phyloP scores from a whole-genome alignment of 2,888 invertebrate genomes.

The Sinelater perroti region DNA sequence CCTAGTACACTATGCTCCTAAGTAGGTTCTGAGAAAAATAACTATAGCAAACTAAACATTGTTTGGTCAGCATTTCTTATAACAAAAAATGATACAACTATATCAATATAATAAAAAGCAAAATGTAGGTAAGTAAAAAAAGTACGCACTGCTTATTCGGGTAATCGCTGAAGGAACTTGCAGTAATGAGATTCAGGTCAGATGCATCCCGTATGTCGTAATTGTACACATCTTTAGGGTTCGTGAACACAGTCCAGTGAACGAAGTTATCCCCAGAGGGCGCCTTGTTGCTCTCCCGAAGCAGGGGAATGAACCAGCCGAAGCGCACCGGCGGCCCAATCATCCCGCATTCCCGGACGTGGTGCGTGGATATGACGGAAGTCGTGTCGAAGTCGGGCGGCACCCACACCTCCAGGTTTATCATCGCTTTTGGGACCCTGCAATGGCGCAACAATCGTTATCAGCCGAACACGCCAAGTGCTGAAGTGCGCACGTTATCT shows the following conservation, averaged over 20 bases:
- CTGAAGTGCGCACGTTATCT: conserved; percentile 50
- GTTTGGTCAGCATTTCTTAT: no score
- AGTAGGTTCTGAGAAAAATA: no score
- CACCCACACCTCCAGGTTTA: conserved; percentile 79
- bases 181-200: conserved; percentile 52
- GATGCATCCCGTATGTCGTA: conserved; percentile 61
- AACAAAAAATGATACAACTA: no score
- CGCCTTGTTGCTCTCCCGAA: conserved; percentile 47
- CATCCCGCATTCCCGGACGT: conserved; percentile 64
- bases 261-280: conserved; percentile 49
- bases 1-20: no score
- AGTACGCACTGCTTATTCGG: conserved; percentile 47
- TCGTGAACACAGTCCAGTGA: conserved; percentile 66
- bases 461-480: background rate
- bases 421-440: conserved; percentile 63
- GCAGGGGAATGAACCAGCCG: conserved; percentile 71
- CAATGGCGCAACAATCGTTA: conserved; percentile 23
- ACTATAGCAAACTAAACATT: no score
- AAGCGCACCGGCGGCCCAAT: conserved; percentile 67
- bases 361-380: conserved; percentile 56
- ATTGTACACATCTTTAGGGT: conserved; percentile 59
- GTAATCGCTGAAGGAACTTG: conserved; percentile 49
- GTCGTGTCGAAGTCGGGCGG: conserved; percentile 68
- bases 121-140: background rate
- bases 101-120: background rate